Percentiles rank a stretch among this genome's conserved stretches.
Evolutionary conservation across 1,140 invertebrate species (phyloP).

Genomic region (Ericerus pela): DNA sequence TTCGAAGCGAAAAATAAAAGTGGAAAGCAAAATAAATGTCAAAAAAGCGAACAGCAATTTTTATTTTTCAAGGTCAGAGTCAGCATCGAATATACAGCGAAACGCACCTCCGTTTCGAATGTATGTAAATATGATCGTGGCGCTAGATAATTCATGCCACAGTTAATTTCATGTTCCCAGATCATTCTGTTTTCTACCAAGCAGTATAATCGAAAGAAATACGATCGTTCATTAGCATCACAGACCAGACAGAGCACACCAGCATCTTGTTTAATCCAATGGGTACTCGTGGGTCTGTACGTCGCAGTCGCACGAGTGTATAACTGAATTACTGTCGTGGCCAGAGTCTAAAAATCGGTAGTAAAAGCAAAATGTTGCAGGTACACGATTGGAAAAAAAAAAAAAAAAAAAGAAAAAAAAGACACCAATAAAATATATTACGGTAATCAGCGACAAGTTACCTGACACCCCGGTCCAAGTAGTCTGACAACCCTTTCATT

Average conservation of each 20-base stretch:
- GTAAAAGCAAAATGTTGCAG: no score
- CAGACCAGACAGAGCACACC: conserved; percentile 87
- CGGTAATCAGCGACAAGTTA: no score
- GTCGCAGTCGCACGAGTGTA: no score
- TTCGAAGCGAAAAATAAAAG: no score
- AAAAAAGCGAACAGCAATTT: no score
- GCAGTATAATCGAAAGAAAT: conserved; percentile 75
- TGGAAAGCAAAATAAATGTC: no score
- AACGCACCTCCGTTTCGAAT: conserved; percentile 81
- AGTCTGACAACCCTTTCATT: conserved; percentile 68
- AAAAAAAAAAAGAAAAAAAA: background rate
- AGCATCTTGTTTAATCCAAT: conserved; percentile 72
- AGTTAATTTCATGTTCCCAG: conserved; percentile 92
- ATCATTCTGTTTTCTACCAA: conserved; percentile 54
- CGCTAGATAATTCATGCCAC: conserved; percentile 73
- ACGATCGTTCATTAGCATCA: conserved; percentile 74
- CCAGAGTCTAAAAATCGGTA: conserved; percentile 37
- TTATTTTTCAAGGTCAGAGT: no score
- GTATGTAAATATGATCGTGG: conserved; percentile 70
- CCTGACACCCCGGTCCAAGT: conserved; percentile 69
- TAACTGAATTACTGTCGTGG: conserved; percentile 77
- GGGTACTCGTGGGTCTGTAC: conserved; percentile 55
- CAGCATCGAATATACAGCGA: no score
- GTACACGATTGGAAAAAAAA: background rate
- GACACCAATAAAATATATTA: background rate